A percentile compares a stretch with the other conserved stretches of the same genome.
Evolutionary conservation across 2,113 vertebrate genomes (phyloP).

Genomic region (Notarius lentiginosus): DNA sequence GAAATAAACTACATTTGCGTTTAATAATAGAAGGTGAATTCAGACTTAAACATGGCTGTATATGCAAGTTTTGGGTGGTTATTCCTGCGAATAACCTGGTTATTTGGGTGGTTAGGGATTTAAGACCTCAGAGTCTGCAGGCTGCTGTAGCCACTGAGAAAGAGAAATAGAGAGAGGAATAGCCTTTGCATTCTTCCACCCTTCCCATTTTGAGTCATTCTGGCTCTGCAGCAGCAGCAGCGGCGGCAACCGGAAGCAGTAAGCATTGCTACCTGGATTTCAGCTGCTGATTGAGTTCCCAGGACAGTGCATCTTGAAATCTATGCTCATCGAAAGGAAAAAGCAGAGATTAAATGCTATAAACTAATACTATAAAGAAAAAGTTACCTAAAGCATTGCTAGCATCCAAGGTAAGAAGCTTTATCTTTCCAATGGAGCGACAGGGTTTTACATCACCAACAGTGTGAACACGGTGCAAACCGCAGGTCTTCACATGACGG

Average conservation of each 20-base stretch:
- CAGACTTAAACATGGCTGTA: not conserved
- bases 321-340: slow-evolving; percentile 68
- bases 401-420: not conserved
- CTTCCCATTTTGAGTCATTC: not conserved
- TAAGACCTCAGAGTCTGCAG: slow-evolving; percentile 27
- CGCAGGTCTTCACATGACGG: not conserved
- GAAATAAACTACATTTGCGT: not conserved
- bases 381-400: not conserved
- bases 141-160: slow-evolving; percentile 9
- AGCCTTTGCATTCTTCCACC: not conserved
- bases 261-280: slow-evolving; percentile 73
- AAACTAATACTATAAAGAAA: not conserved
- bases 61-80: not conserved
- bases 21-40: not conserved
- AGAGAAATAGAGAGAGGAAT: slow-evolving; percentile 21
- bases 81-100: no score
- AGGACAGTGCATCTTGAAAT: slow-evolving; percentile 71
- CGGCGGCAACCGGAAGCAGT: slow-evolving; percentile 48
- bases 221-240: slow-evolving; percentile 30
- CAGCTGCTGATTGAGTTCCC: slow-evolving; percentile 72
- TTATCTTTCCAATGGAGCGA: not conserved
- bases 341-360: slow-evolving; percentile 62
- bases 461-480: not conserved
- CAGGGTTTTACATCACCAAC: not conserved
- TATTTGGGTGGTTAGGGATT: no score